Conservation (phyloP, 2,797 vertebrate genomes). For the Pampus argenteus region DNA sequence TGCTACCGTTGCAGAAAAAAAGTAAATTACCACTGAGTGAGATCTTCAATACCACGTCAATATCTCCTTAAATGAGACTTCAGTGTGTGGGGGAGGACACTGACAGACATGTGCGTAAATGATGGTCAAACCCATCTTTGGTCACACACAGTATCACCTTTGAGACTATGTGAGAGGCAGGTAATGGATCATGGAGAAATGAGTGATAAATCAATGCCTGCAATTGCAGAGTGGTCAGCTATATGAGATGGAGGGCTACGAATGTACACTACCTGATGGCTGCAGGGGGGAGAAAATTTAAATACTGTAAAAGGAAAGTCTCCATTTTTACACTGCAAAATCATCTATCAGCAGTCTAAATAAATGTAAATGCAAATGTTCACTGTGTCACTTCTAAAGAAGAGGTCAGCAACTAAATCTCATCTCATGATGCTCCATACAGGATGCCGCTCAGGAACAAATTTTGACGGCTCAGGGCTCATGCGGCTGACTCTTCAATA, state of each 20-base stretch:
- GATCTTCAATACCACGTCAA: conserved; percentile 45
- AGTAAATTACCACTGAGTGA: conserved; percentile 53
- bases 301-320: conserved; percentile 11
- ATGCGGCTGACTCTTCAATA: conserved; percentile 51
- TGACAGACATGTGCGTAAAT: conserved; percentile 26
- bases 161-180: conserved; percentile 55
- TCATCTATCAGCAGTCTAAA: conserved; percentile 20
- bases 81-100: conserved; percentile 13
- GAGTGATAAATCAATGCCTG: conserved; percentile 68
- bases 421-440: conserved; percentile 17
- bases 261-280: conserved; percentile 26
- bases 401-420: conserved; percentile 34
- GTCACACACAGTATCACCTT: conserved; percentile 57
- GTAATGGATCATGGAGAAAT: conserved; percentile 57
- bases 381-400: background rate
- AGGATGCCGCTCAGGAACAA: conserved; percentile 45
- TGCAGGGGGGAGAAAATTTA: conserved; percentile 4
- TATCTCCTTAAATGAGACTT: conserved; percentile 58
- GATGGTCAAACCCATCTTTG: conserved; percentile 52
- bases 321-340: background rate
- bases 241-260: conserved; percentile 32
- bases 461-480: conserved; percentile 42
- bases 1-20: conserved; percentile 48
- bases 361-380: conserved; percentile 13
- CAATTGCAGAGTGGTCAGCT: conserved; percentile 47